Conservation (phyloP, 1,140 invertebrate species). For the Anadara kagoshimensis region DNA sequence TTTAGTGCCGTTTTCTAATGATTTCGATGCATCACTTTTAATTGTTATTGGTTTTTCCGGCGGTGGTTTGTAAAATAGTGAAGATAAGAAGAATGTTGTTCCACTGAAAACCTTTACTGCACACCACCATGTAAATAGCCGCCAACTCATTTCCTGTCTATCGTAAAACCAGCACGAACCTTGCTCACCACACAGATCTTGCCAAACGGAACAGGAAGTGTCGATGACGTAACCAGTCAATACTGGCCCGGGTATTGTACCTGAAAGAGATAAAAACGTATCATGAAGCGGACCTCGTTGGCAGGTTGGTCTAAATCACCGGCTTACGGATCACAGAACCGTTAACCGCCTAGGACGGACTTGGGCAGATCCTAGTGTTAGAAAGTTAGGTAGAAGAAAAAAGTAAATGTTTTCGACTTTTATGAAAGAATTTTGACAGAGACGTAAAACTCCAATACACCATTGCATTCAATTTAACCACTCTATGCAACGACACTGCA, state of each 20-base stretch:
- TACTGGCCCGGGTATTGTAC: slow-evolving; percentile 70
- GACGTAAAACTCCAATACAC: no score
- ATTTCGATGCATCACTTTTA: not conserved
- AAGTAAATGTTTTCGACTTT: no score
- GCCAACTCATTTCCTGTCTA: slow-evolving; percentile 58
- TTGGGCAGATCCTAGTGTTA: no score
- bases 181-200: slow-evolving; percentile 59
- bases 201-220: slow-evolving; percentile 68
- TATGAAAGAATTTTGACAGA: no score
- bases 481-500: no score
- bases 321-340: no score
- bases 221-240: slow-evolving; percentile 68
- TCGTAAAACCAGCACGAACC: slow-evolving; percentile 74
- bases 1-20: no score
- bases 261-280: slow-evolving; percentile 33
- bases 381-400: no score
- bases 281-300: no score
- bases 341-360: no score
- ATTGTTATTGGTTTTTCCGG: not conserved
- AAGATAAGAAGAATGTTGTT: slow-evolving; percentile 17
- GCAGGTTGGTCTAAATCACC: no score
- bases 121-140: slow-evolving; percentile 46
- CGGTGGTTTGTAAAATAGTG: slow-evolving; percentile 8
- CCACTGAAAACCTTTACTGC: slow-evolving; percentile 39
- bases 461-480: no score